These are phyloP conservation scores for Erythrolamprus reginae DNA, from an alignment of 2,113 vertebrate genomes.

Conservation along the genomic window DNA sequence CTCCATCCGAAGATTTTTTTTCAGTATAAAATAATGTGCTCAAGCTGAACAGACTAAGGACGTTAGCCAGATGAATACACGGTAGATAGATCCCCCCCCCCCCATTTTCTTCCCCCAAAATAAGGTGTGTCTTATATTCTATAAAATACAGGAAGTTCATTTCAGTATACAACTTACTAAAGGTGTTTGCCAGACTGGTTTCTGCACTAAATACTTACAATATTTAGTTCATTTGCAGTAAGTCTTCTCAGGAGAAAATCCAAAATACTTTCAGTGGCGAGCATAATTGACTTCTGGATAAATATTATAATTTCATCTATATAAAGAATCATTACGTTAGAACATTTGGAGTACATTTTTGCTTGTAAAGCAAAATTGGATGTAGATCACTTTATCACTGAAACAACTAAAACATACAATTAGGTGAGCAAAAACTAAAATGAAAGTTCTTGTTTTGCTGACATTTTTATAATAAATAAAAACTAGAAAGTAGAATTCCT, in stretches of 20 bases:
- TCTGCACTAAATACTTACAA: constrained; percentile 67
- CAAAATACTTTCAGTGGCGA: constrained; percentile 71
- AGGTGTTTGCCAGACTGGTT: background rate
- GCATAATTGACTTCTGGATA: constrained; percentile 64
- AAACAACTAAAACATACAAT: background rate
- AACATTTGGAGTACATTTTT: background rate
- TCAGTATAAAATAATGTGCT: too few species aligned
- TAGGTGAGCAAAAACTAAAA: background rate
- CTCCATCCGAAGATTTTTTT: too few species aligned
- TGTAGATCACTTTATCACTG: background rate
- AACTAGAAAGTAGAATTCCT: background rate
- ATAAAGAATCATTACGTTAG: background rate
- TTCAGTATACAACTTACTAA: background rate
- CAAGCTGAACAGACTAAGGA: too few species aligned
- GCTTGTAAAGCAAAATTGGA: background rate
- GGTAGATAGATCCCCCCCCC: too few species aligned
- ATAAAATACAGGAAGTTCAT: too few species aligned
- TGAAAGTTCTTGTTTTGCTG: too few species aligned
- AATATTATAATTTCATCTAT: constrained; percentile 65
- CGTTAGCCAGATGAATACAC: too few species aligned
- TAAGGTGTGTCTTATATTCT: too few species aligned
- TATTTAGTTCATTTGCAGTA: constrained; percentile 73
- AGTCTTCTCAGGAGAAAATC: constrained; percentile 79
- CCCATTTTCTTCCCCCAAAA: too few species aligned
- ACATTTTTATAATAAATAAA: background rate